Base-by-base conservation (phyloP, 2,888 invertebrate species). In the Standfussiana lucernea region DNA sequence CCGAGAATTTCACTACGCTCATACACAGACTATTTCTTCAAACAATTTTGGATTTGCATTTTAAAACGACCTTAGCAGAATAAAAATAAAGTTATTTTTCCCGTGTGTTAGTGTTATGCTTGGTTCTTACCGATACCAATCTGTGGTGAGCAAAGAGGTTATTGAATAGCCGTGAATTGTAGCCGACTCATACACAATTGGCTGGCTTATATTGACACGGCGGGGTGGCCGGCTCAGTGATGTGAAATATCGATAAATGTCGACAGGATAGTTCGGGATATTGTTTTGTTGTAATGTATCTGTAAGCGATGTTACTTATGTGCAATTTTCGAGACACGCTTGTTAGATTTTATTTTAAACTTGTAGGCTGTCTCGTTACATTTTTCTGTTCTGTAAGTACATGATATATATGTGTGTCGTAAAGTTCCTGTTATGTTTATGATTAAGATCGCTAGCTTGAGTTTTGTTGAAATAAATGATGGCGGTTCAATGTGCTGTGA, bases 131-230 rank as follows among this genome's bases (percentile, higher is more conserved):
- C 89, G 95, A 95, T 95, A 95, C 90, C 90, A 92, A 95, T 95
- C 95, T 93, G 91, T 91, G 92, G 92, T 92, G 91, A 94, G 92
- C 91, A 91, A 90, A 91, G 92, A 91, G 91, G 90, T 95, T 95
- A 96, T 95, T 95, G 95, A 95, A 95, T 95, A 95, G 94, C 93
- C 90, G 92, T 92, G 93, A 94, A 95, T 93, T 93, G 93, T 93
- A 93, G 93, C 91, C 92, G 93, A 94, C 92, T 94, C 94, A 94
- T 93, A 93, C 92, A 95, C 95, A 95, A 95, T 95, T 95, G 94
- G 93, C 92, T 90, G 92, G 92, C 90, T 93, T 93, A 93, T 94
- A 95, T 93, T 92, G 94, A 94, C 95, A 91, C 95, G 93, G 92
- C 95, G 94, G 95, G 96, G 95, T 92, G 92, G 93, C 95, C 90